A percentile compares a stretch with the other conserved stretches of the same genome.
Conservation (phyloP, 2,113 vertebrate genomes). For the Plestiodon gilberti region DNA sequence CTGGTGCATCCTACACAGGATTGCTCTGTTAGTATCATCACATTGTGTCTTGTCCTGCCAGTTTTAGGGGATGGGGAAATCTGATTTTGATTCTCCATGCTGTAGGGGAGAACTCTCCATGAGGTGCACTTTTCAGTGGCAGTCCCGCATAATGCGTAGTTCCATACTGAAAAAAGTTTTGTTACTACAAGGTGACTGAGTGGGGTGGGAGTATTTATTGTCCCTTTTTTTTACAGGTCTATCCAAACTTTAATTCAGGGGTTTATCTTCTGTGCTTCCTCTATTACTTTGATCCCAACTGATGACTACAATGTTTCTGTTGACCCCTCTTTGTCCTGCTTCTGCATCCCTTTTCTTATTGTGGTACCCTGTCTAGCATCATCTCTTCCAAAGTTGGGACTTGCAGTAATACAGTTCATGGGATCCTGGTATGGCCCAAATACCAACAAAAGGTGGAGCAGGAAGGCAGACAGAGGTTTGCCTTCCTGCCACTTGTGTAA, state of each 20-base stretch:
- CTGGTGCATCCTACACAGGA: too few species aligned
- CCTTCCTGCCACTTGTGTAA: background rate
- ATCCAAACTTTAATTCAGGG: background rate
- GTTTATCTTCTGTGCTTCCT: background rate
- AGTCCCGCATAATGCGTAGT: background rate
- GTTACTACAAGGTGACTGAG: background rate
- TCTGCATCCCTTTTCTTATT: too few species aligned
- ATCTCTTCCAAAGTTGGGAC: background rate
- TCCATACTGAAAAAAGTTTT: background rate
- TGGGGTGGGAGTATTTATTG: background rate
- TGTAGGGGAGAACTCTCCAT: background rate
- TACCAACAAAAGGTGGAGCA: background rate
- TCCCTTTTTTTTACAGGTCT: background rate
- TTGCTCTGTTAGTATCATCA: background rate
- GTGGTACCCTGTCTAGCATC: background rate
- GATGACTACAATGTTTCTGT: background rate
- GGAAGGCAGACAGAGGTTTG: background rate
- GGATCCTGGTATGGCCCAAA: background rate
- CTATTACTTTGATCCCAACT: background rate
- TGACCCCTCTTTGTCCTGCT: background rate
- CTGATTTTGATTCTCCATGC: background rate
- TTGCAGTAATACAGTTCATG: background rate
- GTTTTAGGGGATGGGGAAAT: background rate
- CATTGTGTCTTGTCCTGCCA: background rate
- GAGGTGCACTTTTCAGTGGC: background rate